These are phyloP conservation scores for Fundulus diaphanus DNA, from an alignment of 2,797 vertebrate species.

Conservation along the genomic window DNA sequence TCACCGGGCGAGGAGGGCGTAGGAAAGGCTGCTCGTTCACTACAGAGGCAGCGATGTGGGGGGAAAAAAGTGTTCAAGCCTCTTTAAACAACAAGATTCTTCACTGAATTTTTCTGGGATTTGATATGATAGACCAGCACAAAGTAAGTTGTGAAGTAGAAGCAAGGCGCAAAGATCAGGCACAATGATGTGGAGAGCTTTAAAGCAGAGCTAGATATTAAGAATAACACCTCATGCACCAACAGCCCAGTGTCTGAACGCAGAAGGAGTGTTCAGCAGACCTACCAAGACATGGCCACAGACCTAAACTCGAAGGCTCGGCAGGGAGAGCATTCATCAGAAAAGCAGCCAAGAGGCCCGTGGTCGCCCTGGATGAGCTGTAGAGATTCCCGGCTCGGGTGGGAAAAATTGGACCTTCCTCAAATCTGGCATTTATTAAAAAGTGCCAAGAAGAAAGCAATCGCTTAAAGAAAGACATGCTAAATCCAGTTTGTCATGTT, in stretches of 20 bases:
- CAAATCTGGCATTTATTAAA: not conserved
- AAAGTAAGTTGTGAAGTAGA: not conserved
- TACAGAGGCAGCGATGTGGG: not conserved
- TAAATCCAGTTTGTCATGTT: not conserved
- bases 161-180: not conserved
- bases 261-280: not conserved
- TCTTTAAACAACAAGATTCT: not conserved
- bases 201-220: not conserved
- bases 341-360: not conserved
- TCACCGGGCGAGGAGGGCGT: constrained; percentile 34
- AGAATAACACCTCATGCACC: not conserved
- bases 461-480: not conserved
- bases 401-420: constrained; percentile 1
- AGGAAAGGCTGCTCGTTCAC: not conserved
- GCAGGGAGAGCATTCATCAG: not conserved
- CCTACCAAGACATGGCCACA: too few species aligned
- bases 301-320: not conserved
- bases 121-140: not conserved
- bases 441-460: not conserved
- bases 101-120: not conserved
- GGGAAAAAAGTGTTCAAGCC: not conserved
- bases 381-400: not conserved
- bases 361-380: not conserved
- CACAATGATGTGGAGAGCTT: not conserved
- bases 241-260: not conserved